phyloP scores from a whole-genome alignment of 2,797 vertebrate genomes.

The Trachops cirrhosus region DNA sequence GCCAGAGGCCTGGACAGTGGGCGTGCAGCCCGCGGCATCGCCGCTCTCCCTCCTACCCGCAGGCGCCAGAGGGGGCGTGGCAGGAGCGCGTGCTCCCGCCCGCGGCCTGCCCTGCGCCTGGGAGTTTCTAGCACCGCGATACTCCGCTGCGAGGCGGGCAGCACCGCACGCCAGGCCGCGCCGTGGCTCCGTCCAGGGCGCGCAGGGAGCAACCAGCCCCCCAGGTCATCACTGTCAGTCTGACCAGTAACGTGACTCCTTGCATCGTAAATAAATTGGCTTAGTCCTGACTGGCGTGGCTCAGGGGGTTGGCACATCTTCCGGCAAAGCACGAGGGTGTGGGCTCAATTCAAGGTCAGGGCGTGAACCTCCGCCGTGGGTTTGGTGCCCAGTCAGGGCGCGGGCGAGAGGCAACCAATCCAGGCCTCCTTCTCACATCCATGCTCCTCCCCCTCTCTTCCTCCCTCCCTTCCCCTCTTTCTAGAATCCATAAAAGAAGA shows the following conservation, averaged over 20 bases:
- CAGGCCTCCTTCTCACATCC: background rate
- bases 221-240: background rate
- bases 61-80: background rate
- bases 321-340: too few species aligned
- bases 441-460: too few species aligned
- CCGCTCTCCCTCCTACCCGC: background rate
- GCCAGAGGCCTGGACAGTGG: background rate
- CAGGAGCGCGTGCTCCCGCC: rapidly evolving
- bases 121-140: rapidly evolving
- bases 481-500: background rate
- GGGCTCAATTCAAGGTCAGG: too few species aligned
- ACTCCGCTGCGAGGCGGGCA: background rate
- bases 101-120: rapidly evolving
- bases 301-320: too few species aligned
- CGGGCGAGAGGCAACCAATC: background rate
- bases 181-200: too few species aligned
- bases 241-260: background rate
- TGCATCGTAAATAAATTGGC: background rate
- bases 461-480: background rate
- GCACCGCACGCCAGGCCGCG: too few species aligned
- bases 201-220: background rate
- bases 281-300: too few species aligned
- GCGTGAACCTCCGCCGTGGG: too few species aligned
- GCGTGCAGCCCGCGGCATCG: too few species aligned
- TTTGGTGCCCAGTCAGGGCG: too few species aligned